Evolutionary conservation across 2,888 invertebrate species (phyloP), one percentile per base, ranked within the genome.

Genomic region (Baronia brevicornis): DNA sequence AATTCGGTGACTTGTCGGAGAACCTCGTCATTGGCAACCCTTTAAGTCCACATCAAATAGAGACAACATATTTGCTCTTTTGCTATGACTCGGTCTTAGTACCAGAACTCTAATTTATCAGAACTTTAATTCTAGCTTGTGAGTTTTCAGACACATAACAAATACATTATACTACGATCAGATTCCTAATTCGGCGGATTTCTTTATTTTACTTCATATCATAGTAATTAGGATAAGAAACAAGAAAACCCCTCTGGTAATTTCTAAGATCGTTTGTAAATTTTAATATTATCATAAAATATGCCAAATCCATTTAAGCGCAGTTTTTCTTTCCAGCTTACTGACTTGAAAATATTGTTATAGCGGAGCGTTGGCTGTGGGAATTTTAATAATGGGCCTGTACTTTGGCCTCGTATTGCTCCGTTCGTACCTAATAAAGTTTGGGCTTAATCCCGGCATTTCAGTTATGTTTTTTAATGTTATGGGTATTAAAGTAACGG

Each of bases 231-330:
- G n/a, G n/a, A 31, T 25, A 24, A 31, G 24, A 31, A 31, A 25
- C 6, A 31, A 33, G 9, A 21, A 17, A 20, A 26, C 32, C 13
- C n/a, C n/a, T 28, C 28, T 39, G 30, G 37, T 22, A 39, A 41
- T 28, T 52, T 53, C 39, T 36, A 40, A 48, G 51, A 47, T 46
- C 49, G 46, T 51, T 53, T 46, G 43, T 46, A 43, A 38, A 40
- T 44, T 43, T 48, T 49, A 52, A 48, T 48, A 53, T 51, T 57
- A 49, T 51, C 51, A 57, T 55, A 53, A 73, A 73, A 74, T 72
- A 71, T 71, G 68, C 66, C 60, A 63, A 64, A 71, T 67, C 61
- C 64, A 64, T 72, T 74, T 68, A 61, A 62, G 57, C 54, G 54
- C 66, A 63, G 61, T 72, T 72, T 72, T 68, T 68, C 61, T 59